These are phyloP conservation scores for Puffinus mauretanicus DNA, from an alignment of 2,113 vertebrate species.

Conservation along the genomic window DNA sequence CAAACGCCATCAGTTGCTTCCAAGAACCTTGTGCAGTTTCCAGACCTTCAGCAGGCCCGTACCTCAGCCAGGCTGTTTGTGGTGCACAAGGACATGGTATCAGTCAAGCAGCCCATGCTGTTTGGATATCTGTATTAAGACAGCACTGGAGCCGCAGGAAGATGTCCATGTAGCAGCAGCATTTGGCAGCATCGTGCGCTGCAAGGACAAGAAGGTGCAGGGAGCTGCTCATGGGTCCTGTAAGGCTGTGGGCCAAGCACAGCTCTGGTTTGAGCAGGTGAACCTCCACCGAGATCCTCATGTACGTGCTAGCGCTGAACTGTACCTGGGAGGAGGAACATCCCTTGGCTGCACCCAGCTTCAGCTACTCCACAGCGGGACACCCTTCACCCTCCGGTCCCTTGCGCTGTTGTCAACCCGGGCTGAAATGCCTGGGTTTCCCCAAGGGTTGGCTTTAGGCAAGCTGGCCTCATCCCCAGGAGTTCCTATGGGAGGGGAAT, in stretches of 20 bases:
- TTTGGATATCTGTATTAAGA: neutral
- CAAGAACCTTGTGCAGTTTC: neutral
- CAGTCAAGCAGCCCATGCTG: neutral
- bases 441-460: neutral
- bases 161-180: neutral
- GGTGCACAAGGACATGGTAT: neutral
- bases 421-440: neutral
- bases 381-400: neutral
- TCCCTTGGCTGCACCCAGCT: neutral
- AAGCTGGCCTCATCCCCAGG: neutral
- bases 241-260: neutral
- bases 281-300: neutral
- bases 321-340: neutral
- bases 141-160: neutral
- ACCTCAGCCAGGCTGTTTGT: neutral
- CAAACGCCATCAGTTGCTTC: neutral
- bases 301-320: neutral
- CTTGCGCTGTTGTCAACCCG: rapidly evolving
- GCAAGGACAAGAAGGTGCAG: neutral
- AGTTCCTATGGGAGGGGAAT: rapidly evolving
- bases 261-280: neutral
- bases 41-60: neutral
- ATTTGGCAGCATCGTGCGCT: rapidly evolving
- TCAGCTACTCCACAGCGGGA: neutral
- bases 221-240: neutral